Percentiles rank a stretch among this genome's conserved stretches.
Conservation (phyloP, 2,888 invertebrate genomes). For the Masnerella sp. region DNA sequence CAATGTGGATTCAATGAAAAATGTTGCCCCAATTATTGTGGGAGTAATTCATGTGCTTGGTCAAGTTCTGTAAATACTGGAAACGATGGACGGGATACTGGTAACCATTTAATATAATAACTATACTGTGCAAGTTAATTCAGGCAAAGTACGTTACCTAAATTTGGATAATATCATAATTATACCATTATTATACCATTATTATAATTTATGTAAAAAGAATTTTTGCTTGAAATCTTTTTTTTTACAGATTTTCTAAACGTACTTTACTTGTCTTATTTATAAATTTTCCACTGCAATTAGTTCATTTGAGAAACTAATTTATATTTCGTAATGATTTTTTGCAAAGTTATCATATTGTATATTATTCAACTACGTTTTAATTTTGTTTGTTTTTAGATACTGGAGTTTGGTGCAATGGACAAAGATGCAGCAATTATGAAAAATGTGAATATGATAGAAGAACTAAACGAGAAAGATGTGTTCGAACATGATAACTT, state of each 20-base stretch:
- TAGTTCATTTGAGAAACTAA: no score
- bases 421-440: constrained; percentile 83
- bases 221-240: no score
- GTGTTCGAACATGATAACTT: constrained; percentile 81
- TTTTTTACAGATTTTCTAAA: no score
- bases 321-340: no score
- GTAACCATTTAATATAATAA: constrained; percentile 55
- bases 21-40: constrained; percentile 86
- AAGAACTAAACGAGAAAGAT: constrained; percentile 83
- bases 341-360: no score
- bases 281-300: no score
- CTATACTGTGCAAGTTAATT: no score
- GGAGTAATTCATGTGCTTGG: constrained; percentile 83
- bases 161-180: background rate
- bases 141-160: no score
- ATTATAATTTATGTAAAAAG: no score
- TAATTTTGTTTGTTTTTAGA: constrained; percentile 66
- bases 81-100: constrained; percentile 72
- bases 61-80: constrained; percentile 73
- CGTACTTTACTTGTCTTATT: no score
- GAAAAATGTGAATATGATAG: constrained; percentile 85
- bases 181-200: no score
- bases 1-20: constrained; percentile 84
- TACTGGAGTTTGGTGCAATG: constrained; percentile 82
- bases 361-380: background rate